phyloP scores from a whole-genome alignment of 2,113 vertebrate genomes.

The Oncorhynchus mykiss region DNA sequence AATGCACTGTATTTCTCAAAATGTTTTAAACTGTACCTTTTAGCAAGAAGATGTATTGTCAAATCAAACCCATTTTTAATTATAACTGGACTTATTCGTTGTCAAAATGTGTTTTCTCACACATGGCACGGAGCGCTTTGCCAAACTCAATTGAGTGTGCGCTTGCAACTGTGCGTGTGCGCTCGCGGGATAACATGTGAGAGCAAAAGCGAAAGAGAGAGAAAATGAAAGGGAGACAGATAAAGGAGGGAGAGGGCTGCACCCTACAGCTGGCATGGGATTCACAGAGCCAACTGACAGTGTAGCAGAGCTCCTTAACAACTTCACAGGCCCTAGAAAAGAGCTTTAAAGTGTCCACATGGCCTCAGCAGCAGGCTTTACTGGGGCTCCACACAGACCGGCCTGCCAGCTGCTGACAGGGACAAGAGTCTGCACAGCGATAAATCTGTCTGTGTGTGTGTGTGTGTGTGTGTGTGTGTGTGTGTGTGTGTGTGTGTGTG shows the following conservation, averaged over 20 bases:
- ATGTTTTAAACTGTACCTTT: too few relatives aligned
- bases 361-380: slow-evolving; percentile 76
- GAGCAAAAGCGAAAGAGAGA: slow-evolving; percentile 20
- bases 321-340: slow-evolving; percentile 74
- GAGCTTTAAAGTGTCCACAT: slow-evolving; percentile 82
- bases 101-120: too few relatives aligned
- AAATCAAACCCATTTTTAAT: too few relatives aligned
- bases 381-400: slow-evolving; percentile 65
- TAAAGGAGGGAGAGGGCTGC: slow-evolving; percentile 23
- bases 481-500: background rate
- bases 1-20: too few relatives aligned
- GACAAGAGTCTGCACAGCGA: slow-evolving; percentile 65
- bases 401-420: slow-evolving; percentile 65
- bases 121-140: too few relatives aligned
- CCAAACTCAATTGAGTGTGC: too few relatives aligned
- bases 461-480: background rate
- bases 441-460: slow-evolving; percentile 53
- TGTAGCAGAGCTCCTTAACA: slow-evolving; percentile 81
- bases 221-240: slow-evolving; percentile 31
- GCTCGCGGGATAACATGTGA: background rate
- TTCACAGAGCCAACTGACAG: slow-evolving; percentile 78
- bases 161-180: slow-evolving; percentile 15
- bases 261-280: slow-evolving; percentile 78
- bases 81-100: too few relatives aligned
- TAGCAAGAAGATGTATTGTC: too few relatives aligned